phyloP scores from a whole-genome alignment of 2,113 vertebrate genomes.

The Alosa alosa region DNA sequence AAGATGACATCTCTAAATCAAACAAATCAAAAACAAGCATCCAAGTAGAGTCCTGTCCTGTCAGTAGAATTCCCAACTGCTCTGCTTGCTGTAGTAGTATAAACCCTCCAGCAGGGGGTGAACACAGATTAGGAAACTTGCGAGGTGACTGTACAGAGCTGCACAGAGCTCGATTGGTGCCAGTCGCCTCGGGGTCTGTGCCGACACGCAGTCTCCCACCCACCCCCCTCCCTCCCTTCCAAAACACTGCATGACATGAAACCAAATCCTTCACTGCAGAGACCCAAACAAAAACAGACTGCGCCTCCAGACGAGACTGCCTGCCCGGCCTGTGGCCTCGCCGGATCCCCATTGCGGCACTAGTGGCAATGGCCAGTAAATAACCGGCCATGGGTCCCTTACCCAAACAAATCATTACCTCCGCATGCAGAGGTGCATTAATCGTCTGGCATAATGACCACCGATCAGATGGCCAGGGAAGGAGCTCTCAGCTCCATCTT shows the following conservation, averaged over 20 bases:
- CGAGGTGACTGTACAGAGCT: neutral
- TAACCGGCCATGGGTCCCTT: constrained; percentile 21
- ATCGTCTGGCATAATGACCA: neutral
- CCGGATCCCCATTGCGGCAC: neutral
- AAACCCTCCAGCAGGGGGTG: neutral
- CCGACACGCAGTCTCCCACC: constrained; percentile 21
- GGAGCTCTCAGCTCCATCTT: neutral
- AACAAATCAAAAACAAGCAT: neutral
- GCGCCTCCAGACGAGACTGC: constrained; percentile 56
- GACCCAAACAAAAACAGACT: constrained; percentile 67
- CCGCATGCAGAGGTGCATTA: neutral
- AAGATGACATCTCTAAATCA: neutral
- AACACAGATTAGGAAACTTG: neutral
- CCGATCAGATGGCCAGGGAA: neutral
- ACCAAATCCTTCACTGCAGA: constrained; percentile 71
- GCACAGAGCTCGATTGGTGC: neutral
- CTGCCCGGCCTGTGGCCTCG: constrained; percentile 13
- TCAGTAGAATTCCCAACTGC: neutral
- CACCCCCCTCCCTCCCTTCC: constrained; percentile 32
- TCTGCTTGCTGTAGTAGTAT: neutral
- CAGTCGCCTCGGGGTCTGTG: neutral
- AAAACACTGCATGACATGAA: constrained; percentile 60
- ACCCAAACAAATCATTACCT: constrained; percentile 4
- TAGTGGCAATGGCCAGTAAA: neutral
- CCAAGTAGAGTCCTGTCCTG: neutral